A percentile compares a stretch with the other conserved stretches of the same genome.
Conservation (phyloP, 2,888 invertebrate genomes). For the Hymenopus coronatus region DNA sequence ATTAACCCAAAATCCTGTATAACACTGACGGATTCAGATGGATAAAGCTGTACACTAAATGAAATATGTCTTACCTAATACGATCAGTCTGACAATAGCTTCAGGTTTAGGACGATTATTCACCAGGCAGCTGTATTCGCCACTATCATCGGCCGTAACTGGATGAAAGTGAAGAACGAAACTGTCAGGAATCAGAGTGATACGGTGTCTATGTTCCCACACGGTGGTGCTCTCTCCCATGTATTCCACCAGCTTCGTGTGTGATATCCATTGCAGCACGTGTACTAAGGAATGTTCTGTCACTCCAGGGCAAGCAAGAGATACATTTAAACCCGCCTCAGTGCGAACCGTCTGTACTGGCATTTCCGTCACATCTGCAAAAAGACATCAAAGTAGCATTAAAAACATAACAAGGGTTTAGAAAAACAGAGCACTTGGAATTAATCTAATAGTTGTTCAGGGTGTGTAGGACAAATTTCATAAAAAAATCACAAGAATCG, state of each 20-base stretch:
- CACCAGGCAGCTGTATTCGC: constrained; percentile 65
- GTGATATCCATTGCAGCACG: constrained; percentile 60
- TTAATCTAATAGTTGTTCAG: too few species aligned
- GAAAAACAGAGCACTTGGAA: too few species aligned
- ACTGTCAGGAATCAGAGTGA: constrained; percentile 58
- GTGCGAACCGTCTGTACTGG: constrained; percentile 58
- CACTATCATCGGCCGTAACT: constrained; percentile 60
- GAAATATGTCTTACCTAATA: constrained; percentile 57
- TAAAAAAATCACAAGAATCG: too few species aligned
- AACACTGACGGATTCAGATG: too few species aligned
- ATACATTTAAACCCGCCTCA: constrained; percentile 64
- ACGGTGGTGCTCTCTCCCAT: constrained; percentile 53
- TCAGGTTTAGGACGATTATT: constrained; percentile 66
- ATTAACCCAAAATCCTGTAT: too few species aligned
- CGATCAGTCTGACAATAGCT: constrained; percentile 61
- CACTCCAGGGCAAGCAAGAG: constrained; percentile 65
- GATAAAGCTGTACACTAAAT: not conserved
- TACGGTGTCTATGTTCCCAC: constrained; percentile 53
- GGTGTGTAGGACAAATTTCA: too few species aligned
- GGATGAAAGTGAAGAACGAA: constrained; percentile 63
- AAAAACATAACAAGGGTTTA: too few species aligned
- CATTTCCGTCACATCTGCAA: constrained; percentile 60
- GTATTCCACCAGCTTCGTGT: constrained; percentile 52
- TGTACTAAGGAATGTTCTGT: constrained; percentile 63
- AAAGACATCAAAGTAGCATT: not conserved